A percentile compares a stretch with the other conserved stretches of the same genome.
phyloP scores from a whole-genome alignment of 1,140 invertebrate species.

The Drosophila equinoxialis region DNA sequence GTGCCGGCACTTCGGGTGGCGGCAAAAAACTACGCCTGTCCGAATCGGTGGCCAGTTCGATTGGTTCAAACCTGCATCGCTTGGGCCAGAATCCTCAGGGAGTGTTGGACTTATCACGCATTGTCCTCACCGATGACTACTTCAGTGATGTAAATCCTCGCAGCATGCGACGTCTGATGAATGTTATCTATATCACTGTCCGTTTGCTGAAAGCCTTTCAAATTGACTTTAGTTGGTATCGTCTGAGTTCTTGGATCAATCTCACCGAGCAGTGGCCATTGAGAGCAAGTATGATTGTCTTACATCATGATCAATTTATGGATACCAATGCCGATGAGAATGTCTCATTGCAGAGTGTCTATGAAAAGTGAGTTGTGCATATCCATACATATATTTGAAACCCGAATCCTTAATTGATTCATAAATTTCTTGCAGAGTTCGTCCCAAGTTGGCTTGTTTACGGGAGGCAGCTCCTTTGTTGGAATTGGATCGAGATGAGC shows the following conservation, averaged over 20 bases:
- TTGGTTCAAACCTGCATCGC: constrained; percentile 93
- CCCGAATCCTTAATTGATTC: background rate
- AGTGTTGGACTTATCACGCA: constrained; percentile 90
- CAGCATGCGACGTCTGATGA: constrained; percentile 98
- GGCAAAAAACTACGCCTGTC: constrained; percentile 90
- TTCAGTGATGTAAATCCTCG: constrained; percentile 98
- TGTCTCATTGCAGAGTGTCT: constrained; percentile 93
- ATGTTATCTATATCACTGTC: constrained; percentile 98
- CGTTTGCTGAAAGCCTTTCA: constrained; percentile 98
- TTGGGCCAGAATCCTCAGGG: constrained; percentile 85
- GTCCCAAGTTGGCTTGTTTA: constrained; percentile 90
- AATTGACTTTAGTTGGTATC: constrained; percentile 99
- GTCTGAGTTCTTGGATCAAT: constrained; percentile 98
- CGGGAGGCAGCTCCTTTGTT: constrained; percentile 95
- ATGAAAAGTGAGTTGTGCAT: constrained; percentile 91
- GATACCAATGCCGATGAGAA: constrained; percentile 93
- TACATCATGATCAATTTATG: constrained; percentile 95
- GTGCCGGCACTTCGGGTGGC: constrained; percentile 75
- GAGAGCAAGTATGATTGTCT: constrained; percentile 97
- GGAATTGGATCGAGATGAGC: constrained; percentile 96
- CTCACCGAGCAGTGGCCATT: constrained; percentile 99
- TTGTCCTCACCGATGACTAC: constrained; percentile 96
- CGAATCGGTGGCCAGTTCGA: constrained; percentile 94
- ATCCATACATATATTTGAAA: too few relatives aligned
- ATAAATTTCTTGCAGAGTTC: constrained; percentile 83